Conservation (phyloP, 2,797 vertebrate genomes). For the Saxicola maurus region DNA sequence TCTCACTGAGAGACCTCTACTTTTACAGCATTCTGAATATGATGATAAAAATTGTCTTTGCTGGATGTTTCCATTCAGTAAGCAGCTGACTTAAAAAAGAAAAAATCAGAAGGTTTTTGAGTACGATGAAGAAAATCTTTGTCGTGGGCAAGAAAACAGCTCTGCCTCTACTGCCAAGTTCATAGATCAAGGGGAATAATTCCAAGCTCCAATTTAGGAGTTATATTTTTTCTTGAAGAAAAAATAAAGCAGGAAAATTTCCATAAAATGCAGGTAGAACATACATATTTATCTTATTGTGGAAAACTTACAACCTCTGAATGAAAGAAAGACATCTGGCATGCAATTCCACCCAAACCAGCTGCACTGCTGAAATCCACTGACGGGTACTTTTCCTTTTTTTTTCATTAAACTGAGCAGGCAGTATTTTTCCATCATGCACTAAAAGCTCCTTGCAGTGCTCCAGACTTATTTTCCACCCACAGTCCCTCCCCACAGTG, state of each 20-base stretch:
- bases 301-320: background rate
- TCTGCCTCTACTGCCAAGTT: background rate
- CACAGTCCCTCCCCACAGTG: background rate
- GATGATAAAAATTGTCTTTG: background rate
- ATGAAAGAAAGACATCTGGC: slow-evolving; percentile 7
- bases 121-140: background rate
- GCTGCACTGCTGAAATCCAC: background rate
- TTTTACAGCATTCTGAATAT: background rate
- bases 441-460: background rate
- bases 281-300: slow-evolving; percentile 11
- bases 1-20: background rate
- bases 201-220: background rate
- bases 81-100: background rate
- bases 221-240: background rate
- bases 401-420: background rate
- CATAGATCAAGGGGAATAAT: background rate
- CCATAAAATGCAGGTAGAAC: background rate
- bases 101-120: background rate
- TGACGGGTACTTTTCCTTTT: background rate
- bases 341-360: background rate
- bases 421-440: background rate
- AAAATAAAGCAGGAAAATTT: background rate
- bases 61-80: background rate
- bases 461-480: background rate
- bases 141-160: background rate